Evolutionary conservation across 1,140 invertebrate species (phyloP).

Genomic region (Cyclina sinensis): DNA sequence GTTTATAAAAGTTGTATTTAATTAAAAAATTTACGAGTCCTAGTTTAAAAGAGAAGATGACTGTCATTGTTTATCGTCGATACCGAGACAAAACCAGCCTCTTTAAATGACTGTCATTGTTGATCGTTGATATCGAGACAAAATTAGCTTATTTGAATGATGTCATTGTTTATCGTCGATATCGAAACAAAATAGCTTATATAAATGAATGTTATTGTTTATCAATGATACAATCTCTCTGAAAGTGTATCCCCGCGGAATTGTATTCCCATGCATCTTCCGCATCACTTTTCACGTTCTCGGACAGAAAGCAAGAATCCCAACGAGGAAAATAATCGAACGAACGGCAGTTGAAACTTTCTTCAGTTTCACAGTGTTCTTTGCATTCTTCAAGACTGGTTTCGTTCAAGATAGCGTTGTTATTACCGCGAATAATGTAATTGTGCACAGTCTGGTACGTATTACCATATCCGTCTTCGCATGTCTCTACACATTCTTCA

Average conservation of each 20-base stretch:
- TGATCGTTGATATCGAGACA: no score
- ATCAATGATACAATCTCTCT: conserved; percentile 44
- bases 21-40: no score
- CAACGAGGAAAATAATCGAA: conserved; percentile 51
- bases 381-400: conserved; percentile 41
- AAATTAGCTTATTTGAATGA: no score
- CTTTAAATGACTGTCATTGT: no score
- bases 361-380: neutral
- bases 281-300: neutral
- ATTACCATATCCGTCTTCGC: conserved; percentile 43
- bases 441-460: conserved; percentile 41
- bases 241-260: conserved; percentile 32
- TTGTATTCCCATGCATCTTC: conserved; percentile 54
- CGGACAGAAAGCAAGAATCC: conserved; percentile 41
- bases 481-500: conserved; percentile 24
- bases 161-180: no score
- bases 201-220: neutral
- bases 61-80: no score
- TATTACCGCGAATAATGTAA: conserved; percentile 52
- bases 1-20: no score
- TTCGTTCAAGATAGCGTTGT: conserved; percentile 3
- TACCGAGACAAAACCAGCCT: no score
- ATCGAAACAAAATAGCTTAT: no score
- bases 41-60: no score
- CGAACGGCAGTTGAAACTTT: conserved; percentile 21